Evolutionary conservation across 64 coral and sea anemone species (phyloP), one percentile per base, ranked within the genome.

Genomic region (Dendronephthya gigantea): DNA sequence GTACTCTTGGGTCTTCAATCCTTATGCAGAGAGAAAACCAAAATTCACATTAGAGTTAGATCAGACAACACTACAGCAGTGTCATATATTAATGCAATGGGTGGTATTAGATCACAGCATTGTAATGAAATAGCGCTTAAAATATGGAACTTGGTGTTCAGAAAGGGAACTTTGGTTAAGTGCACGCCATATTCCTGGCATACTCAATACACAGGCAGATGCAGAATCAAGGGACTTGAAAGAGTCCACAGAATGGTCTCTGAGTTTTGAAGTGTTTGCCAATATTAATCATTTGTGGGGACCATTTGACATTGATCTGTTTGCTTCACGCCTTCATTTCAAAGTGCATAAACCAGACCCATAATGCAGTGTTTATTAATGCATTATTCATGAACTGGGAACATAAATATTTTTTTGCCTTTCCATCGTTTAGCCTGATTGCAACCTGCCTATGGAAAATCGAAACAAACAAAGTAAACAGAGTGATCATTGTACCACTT

Each of bases 401-500:
- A 55, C 19, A 35, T 72, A 25, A 41, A 22, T 68, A 29, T 39
- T 86, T 86, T 69, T 86, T 70, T 86, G 85, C 85, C 31, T 86
- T 86, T 86, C 85, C 85, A 11, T 58, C 85, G 10, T 86, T 86
- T 69, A 68, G 85, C 52, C 34, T 86, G 35, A 86, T 86, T 76
- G 36, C 52, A 35, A 33, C 25, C 23, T 86, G 85, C 38, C 40
- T 86, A 68, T 58, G 40, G 31, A 68, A 86, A 36, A 38, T 69
- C 27, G 85, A 65, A 66, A 19, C 11, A 19, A 50, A 86, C 25
- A 72, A 40, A 69, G 50, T 58, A 35, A 39, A 16, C 17, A 51
- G 50, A 1, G 52, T 85, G 35, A 2, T 85, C 25, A 0, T 85
- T 2, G 84, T 65, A 19, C 84, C 51, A 0, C 50, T 85, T 85